These are phyloP conservation scores for Mormyrops boulengeri DNA, from an alignment of 2,797 vertebrate species.

Conservation along the genomic window DNA sequence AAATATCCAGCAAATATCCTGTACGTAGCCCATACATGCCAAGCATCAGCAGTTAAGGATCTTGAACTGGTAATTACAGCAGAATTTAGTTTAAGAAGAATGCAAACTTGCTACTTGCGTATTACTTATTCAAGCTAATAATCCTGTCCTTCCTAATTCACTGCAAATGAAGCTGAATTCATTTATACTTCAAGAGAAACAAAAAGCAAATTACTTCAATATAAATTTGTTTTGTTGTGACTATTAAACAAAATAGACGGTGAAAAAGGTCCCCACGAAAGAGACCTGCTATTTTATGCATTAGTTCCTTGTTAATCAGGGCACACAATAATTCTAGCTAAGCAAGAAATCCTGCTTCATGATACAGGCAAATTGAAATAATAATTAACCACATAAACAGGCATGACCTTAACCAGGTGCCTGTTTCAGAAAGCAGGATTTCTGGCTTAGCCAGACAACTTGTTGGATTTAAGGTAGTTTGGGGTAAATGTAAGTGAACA, in stretches of 20 bases:
- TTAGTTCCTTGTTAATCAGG: neutral
- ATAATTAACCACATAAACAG: neutral
- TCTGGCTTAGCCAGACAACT: neutral
- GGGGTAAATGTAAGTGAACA: neutral
- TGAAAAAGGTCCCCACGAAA: neutral
- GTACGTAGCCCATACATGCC: neutral
- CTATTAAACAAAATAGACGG: neutral
- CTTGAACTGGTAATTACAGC: neutral
- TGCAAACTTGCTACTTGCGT: neutral
- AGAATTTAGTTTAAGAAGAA: neutral
- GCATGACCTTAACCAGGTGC: neutral
- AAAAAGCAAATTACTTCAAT: conserved; percentile 5
- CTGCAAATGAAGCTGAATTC: neutral
- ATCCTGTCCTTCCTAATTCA: neutral
- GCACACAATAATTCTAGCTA: neutral
- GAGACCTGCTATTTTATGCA: neutral
- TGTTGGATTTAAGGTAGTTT: neutral
- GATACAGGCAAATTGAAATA: neutral
- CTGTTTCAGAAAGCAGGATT: neutral
- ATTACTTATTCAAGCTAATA: neutral
- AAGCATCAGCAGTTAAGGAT: neutral
- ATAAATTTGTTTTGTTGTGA: neutral
- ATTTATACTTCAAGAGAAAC: neutral
- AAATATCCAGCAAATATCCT: neutral
- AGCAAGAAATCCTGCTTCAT: neutral